phyloP scores from a whole-genome alignment of 1,140 invertebrate genomes.

The Bombus waltoni region DNA sequence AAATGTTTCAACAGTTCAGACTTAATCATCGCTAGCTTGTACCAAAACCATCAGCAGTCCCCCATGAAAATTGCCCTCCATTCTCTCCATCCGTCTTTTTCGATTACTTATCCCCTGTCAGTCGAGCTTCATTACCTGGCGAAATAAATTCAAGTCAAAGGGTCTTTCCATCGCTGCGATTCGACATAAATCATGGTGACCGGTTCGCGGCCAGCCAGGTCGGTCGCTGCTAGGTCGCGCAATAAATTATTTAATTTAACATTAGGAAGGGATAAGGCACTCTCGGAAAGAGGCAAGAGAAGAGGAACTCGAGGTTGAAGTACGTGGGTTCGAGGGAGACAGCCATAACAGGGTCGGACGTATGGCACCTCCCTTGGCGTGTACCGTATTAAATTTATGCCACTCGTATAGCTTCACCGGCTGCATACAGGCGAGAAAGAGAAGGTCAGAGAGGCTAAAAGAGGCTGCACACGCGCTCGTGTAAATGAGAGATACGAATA shows the following conservation, averaged over 20 bases:
- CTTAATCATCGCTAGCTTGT: background rate
- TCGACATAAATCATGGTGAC: background rate
- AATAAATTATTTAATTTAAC: slow-evolving; percentile 79
- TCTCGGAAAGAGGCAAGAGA: slow-evolving; percentile 26
- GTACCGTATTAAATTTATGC: slow-evolving; percentile 79
- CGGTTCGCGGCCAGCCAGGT: background rate
- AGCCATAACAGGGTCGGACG: slow-evolving; percentile 72
- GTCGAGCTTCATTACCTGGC: slow-evolving; percentile 1
- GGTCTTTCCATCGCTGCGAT: background rate
- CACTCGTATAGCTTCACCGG: slow-evolving; percentile 66
- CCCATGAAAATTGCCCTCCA: background rate
- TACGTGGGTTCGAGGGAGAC: slow-evolving; percentile 52
- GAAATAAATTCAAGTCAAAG: slow-evolving; percentile 17
- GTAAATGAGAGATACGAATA: slow-evolving; percentile 38
- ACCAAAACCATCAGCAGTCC: background rate
- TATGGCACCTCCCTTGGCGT: slow-evolving; percentile 78
- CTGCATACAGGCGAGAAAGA: slow-evolving; percentile 15
- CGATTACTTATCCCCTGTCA: background rate
- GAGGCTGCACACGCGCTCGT: slow-evolving; percentile 8
- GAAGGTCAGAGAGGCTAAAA: background rate
- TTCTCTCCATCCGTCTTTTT: background rate
- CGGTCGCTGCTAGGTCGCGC: background rate
- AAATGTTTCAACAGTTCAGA: background rate
- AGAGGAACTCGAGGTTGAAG: slow-evolving; percentile 29
- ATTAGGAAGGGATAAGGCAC: slow-evolving; percentile 63